Conservation (phyloP, 1,140 invertebrate species). For the Cyclina sinensis region DNA sequence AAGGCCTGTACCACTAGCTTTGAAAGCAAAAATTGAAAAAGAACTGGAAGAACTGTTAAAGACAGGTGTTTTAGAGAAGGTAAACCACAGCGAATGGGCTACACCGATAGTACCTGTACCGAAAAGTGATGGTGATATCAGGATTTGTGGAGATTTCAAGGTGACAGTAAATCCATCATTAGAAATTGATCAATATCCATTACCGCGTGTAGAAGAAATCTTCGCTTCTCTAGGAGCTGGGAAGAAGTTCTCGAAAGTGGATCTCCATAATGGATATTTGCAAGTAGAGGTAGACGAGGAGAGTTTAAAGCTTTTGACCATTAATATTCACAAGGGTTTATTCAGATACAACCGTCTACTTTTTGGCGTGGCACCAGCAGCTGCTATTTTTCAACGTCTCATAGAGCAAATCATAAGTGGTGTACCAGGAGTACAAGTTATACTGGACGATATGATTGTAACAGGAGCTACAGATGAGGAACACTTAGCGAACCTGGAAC, state of each 20-base stretch:
- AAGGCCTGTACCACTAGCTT: slow-evolving; percentile 83
- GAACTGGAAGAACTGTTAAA: slow-evolving; percentile 84
- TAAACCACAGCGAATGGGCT: slow-evolving; percentile 83
- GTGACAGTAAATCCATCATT: slow-evolving; percentile 73
- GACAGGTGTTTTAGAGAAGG: slow-evolving; percentile 82
- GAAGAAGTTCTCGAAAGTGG: slow-evolving; percentile 70
- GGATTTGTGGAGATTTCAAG: slow-evolving; percentile 83
- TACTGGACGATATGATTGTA: slow-evolving; percentile 68
- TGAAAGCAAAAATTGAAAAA: slow-evolving; percentile 75
- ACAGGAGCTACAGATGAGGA: slow-evolving; percentile 22
- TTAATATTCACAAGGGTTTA: too few species aligned
- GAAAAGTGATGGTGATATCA: slow-evolving; percentile 70
- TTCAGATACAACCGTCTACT: too few species aligned
- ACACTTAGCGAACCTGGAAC: too few species aligned
- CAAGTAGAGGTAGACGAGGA: slow-evolving; percentile 68
- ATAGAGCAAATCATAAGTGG: slow-evolving; percentile 85
- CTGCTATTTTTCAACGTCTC: too few species aligned
- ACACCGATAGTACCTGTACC: too few species aligned
- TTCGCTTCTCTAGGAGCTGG: slow-evolving; percentile 70
- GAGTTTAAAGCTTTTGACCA: slow-evolving; percentile 59
- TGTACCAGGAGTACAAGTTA: slow-evolving; percentile 71
- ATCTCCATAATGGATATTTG: slow-evolving; percentile 68
- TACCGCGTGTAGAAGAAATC: slow-evolving; percentile 74
- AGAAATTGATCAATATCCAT: slow-evolving; percentile 69
- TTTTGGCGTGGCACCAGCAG: too few species aligned